These are phyloP conservation scores for Acanthis flammea DNA, from an alignment of 2,797 vertebrate genomes.

Conservation along the genomic window DNA sequence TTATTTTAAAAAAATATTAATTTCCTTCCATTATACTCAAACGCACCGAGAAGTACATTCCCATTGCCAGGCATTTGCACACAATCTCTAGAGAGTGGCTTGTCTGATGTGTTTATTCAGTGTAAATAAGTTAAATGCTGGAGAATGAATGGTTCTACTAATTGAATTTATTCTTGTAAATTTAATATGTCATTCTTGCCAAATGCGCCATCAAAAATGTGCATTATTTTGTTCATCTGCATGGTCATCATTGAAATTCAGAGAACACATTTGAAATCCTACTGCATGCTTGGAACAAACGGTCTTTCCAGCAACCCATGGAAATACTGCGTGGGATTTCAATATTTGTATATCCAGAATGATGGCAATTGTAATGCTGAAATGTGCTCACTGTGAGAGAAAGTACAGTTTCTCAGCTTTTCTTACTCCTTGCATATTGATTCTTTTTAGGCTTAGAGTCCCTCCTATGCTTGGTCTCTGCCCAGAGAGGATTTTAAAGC, in stretches of 20 bases:
- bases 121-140: slow-evolving; percentile 59
- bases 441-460: not conserved
- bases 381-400: not conserved
- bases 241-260: slow-evolving; percentile 38
- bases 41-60: not conserved
- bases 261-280: not conserved
- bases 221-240: slow-evolving; percentile 52
- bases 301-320: not conserved
- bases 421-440: not conserved
- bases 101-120: slow-evolving; percentile 57
- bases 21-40: slow-evolving; percentile 28
- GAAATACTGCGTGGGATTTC: not conserved
- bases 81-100: slow-evolving; percentile 15
- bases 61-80: slow-evolving; percentile 20
- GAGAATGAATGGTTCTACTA: slow-evolving; percentile 20
- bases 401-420: not conserved
- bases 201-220: slow-evolving; percentile 53
- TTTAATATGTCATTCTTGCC: slow-evolving; percentile 25
- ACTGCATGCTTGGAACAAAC: not conserved
- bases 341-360: not conserved
- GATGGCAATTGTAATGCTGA: not conserved
- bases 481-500: not conserved
- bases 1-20: not conserved
- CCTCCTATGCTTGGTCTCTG: not conserved
- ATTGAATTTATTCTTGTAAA: slow-evolving; percentile 57